phyloP scores from a whole-genome alignment of 2,888 invertebrate genomes.

The Exocentrus adspersus region DNA sequence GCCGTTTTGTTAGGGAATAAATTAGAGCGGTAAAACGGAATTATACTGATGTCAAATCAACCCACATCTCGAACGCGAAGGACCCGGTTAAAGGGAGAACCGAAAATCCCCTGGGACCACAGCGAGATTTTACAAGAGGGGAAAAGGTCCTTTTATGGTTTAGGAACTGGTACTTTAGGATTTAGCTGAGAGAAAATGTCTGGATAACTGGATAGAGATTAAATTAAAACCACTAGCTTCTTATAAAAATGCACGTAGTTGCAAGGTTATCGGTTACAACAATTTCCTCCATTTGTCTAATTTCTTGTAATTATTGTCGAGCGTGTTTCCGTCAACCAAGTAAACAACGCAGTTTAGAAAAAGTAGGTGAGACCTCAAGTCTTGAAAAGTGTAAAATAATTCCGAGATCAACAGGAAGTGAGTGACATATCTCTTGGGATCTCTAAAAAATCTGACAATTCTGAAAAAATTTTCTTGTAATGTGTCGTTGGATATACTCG shows the following conservation, averaged over 20 bases:
- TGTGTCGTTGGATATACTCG: too few relatives aligned
- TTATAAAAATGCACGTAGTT: too few relatives aligned
- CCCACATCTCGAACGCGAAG: conserved; percentile 17
- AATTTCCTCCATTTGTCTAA: neutral
- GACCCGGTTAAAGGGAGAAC: conserved; percentile 16
- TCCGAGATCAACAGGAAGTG: too few relatives aligned
- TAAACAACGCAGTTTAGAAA: neutral
- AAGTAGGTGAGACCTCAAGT: too few relatives aligned
- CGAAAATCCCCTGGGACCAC: conserved; percentile 18
- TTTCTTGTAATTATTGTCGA: neutral
- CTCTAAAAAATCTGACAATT: too few relatives aligned
- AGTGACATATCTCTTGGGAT: too few relatives aligned
- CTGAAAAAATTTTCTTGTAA: too few relatives aligned
- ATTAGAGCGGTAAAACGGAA: conserved; percentile 17
- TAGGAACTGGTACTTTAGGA: conserved; percentile 8
- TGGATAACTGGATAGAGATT: too few relatives aligned
- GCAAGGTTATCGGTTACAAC: too few relatives aligned
- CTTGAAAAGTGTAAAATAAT: too few relatives aligned
- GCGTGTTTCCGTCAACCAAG: neutral
- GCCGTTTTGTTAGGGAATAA: conserved; percentile 10
- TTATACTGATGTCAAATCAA: conserved; percentile 21
- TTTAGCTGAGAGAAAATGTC: too few relatives aligned
- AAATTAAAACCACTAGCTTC: too few relatives aligned
- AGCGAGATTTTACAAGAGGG: conserved; percentile 3
- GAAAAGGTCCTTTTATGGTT: conserved; percentile 7